Evolutionary conservation across 2,888 invertebrate genomes (phyloP).

Genomic region (Prosapia bicincta): DNA sequence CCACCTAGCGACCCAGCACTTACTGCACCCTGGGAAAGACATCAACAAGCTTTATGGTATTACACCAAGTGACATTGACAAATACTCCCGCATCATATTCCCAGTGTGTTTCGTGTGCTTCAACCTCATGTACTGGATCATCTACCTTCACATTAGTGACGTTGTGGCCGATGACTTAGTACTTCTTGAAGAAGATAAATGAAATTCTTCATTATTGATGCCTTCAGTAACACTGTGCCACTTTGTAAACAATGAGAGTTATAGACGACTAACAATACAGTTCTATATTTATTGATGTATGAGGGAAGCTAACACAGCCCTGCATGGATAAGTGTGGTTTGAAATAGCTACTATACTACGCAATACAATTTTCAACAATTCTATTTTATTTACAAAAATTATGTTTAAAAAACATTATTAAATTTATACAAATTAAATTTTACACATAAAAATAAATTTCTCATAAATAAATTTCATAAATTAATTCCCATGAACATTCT

Average conservation of each 20-base stretch:
- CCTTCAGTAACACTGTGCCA: background rate
- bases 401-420: too few species aligned
- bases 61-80: slow-evolving; percentile 97
- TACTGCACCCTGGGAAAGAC: slow-evolving; percentile 86
- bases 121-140: slow-evolving; percentile 98
- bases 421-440: too few species aligned
- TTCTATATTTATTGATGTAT: too few species aligned
- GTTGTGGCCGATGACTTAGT: slow-evolving; percentile 93
- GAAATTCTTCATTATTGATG: slow-evolving; percentile 38
- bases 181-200: slow-evolving; percentile 67
- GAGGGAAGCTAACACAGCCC: too few species aligned
- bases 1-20: slow-evolving; percentile 63
- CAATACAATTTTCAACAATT: too few species aligned
- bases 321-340: too few species aligned
- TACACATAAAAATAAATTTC: too few species aligned
- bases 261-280: too few species aligned
- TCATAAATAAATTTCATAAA: too few species aligned
- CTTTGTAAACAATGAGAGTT: background rate
- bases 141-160: slow-evolving; percentile 93
- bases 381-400: too few species aligned
- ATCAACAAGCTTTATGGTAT: slow-evolving; percentile 89
- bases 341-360: too few species aligned
- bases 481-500: too few species aligned
- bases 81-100: slow-evolving; percentile 97
- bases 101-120: slow-evolving; percentile 98